Evolutionary conservation across 2,797 vertebrate species (phyloP).

Genomic region (Pantherophis alleghaniensis): DNA sequence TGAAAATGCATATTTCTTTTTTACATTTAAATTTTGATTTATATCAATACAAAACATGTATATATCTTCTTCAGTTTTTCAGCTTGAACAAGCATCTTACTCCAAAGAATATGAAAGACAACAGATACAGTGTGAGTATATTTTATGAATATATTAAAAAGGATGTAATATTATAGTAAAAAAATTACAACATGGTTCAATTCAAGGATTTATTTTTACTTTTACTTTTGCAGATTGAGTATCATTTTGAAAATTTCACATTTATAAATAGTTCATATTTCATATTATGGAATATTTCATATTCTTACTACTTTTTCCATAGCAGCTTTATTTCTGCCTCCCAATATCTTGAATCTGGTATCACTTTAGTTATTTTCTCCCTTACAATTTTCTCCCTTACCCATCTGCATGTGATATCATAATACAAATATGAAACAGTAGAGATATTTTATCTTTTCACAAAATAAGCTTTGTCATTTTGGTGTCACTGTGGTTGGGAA

Average conservation of each 20-base stretch:
- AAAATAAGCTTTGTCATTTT: neutral
- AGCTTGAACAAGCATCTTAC: constrained; percentile 65
- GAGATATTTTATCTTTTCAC: neutral
- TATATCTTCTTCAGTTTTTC: constrained; percentile 69
- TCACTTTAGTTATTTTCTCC: neutral
- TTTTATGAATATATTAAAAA: neutral
- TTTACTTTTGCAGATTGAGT: neutral
- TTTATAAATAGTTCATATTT: neutral
- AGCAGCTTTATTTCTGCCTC: neutral
- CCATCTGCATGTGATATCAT: neutral
- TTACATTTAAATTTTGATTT: constrained; percentile 30
- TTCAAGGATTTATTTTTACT: neutral
- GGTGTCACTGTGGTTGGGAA: neutral
- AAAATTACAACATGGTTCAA: neutral
- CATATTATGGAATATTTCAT: neutral
- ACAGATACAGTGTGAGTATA: constrained; percentile 74
- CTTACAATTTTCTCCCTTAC: neutral
- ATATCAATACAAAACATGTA: constrained; percentile 28
- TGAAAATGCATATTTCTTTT: constrained; percentile 29
- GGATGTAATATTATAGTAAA: neutral
- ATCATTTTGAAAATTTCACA: neutral
- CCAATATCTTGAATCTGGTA: neutral
- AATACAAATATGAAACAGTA: neutral
- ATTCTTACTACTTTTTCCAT: neutral
- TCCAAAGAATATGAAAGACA: constrained; percentile 65